Conservation (phyloP, 2,888 invertebrate species). For the Rhaphigaster nebulosa region DNA sequence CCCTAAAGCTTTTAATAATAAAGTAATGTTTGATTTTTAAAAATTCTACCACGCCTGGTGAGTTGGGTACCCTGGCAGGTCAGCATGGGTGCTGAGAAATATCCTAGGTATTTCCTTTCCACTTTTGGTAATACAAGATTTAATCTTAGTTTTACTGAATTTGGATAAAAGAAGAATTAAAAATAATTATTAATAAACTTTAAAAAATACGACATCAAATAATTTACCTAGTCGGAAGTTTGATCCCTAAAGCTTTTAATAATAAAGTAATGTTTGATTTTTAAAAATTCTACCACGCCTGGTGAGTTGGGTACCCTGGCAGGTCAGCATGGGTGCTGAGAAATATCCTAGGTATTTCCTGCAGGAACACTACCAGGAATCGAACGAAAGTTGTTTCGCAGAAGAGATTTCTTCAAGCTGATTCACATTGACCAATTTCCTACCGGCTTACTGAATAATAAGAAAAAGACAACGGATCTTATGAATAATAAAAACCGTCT, state of each 20-base stretch:
- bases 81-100: not conserved
- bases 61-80: not conserved
- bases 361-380: constrained; percentile 13
- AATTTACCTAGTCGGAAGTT: too few relatives aligned
- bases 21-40: too few relatives aligned
- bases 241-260: too few relatives aligned
- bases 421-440: not conserved
- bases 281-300: not conserved
- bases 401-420: not conserved
- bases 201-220: too few relatives aligned
- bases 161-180: not conserved
- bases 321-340: not conserved
- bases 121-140: too few relatives aligned
- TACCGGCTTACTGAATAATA: not conserved
- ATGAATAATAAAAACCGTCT: too few relatives aligned
- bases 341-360: constrained; percentile 25
- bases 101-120: constrained; percentile 34
- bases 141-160: not conserved
- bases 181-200: too few relatives aligned
- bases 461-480: too few relatives aligned
- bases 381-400: not conserved
- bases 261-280: too few relatives aligned
- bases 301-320: not conserved
- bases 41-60: not conserved
- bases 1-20: too few relatives aligned